Conservation (phyloP, 2,113 vertebrate species). For the Anolis sagrei region DNA sequence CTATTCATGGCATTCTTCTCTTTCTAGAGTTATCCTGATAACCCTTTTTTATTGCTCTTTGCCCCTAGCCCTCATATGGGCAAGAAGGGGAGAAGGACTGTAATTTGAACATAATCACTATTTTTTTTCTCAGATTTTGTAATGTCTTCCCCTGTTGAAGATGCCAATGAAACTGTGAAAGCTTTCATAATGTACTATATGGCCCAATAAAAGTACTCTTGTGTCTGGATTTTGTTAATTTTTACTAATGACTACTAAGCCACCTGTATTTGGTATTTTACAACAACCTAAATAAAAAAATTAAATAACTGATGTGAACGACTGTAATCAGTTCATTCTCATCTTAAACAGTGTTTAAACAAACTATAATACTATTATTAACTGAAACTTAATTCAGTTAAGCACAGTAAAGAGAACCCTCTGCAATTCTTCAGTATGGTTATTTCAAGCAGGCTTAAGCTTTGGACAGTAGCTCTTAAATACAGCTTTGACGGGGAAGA, state of each 20-base stretch:
- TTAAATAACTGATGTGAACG: fast-evolving
- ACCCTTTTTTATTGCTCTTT: too few relatives aligned
- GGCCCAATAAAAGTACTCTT: too few relatives aligned
- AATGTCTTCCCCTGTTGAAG: too few relatives aligned
- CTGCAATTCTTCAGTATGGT: neutral
- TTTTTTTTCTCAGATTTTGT: too few relatives aligned
- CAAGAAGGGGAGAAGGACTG: too few relatives aligned
- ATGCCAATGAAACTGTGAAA: too few relatives aligned
- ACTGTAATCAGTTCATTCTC: neutral
- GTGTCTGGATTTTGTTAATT: too few relatives aligned
- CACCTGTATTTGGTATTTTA: neutral
- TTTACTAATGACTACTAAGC: neutral
- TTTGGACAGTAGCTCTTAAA: fast-evolving
- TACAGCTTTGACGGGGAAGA: constrained; percentile 33
- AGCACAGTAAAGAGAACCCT: neutral
- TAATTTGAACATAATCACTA: too few relatives aligned
- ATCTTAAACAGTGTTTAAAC: neutral
- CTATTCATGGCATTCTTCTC: too few relatives aligned
- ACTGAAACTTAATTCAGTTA: neutral
- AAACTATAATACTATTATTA: neutral
- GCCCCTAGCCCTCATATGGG: too few relatives aligned
- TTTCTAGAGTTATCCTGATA: neutral
- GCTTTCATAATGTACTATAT: too few relatives aligned
- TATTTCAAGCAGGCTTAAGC: constrained; percentile 14
- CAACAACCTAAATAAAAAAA: neutral